phyloP scores from a whole-genome alignment of 2,888 invertebrate species.

The Drosophila meridiana region DNA sequence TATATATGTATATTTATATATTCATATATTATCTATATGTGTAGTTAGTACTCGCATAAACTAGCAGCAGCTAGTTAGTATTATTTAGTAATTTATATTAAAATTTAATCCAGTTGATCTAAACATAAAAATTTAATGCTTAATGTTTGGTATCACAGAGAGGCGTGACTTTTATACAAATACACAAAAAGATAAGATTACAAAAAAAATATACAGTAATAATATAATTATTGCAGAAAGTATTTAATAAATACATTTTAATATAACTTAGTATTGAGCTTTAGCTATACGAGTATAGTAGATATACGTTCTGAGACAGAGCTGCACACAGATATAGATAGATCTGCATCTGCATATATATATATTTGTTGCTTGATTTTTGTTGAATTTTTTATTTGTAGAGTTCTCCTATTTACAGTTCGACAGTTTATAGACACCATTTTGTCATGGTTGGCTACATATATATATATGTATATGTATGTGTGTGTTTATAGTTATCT shows the following conservation, averaged over 20 bases:
- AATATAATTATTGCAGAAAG: slow-evolving; percentile 57
- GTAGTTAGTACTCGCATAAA: slow-evolving; percentile 33
- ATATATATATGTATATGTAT: slow-evolving; percentile 12
- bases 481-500: slow-evolving; percentile 4
- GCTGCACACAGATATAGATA: slow-evolving; percentile 27
- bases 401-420: slow-evolving; percentile 42
- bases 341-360: slow-evolving; percentile 4
- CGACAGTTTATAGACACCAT: slow-evolving; percentile 23
- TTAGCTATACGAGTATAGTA: slow-evolving; percentile 43
- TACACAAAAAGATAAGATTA: slow-evolving; percentile 55
- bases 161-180: slow-evolving; percentile 83
- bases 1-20: slow-evolving; percentile 23
- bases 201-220: slow-evolving; percentile 24
- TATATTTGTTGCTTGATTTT: slow-evolving; percentile 32
- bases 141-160: slow-evolving; percentile 84
- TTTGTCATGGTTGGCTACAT: slow-evolving; percentile 38
- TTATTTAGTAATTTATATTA: slow-evolving; percentile 37
- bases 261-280: slow-evolving; percentile 51
- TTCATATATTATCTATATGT: slow-evolving; percentile 40
- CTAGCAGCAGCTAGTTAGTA: slow-evolving; percentile 31
- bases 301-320: slow-evolving; percentile 52
- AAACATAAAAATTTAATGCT: slow-evolving; percentile 77
- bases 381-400: background rate
- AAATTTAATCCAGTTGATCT: slow-evolving; percentile 69
- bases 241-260: slow-evolving; percentile 47